Evolutionary conservation across 2,113 vertebrate genomes (phyloP), one percentile per base, ranked within the genome.

Genomic region (Pseudonaja textilis): DNA sequence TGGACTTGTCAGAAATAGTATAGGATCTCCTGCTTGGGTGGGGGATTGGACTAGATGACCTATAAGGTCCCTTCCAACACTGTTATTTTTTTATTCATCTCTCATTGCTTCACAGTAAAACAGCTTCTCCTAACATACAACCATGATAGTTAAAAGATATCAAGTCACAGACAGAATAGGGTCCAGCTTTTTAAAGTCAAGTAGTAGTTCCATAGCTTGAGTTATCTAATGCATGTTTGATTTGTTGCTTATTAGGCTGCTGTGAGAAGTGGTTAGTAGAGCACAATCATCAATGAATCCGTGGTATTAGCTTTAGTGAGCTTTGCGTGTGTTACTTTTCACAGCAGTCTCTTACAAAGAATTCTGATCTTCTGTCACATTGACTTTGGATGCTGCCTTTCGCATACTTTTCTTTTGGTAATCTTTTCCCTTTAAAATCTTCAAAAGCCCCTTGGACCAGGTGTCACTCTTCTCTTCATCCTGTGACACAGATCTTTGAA

Each of bases 391-490:
- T 92, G 94, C 39, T 97, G 98, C 97, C 93, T 97, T 96, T 97
- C 93, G 91, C 90, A 97, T 45, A 95, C 97, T 98, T 98, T 98
- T 99, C 98, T 98, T 99, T 98, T 97, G 97, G 91, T 98, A 97
- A 95, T 98, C 97, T 97, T 97, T 98, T 94, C 95, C 97, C 95
- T 98, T 98, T 97, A 99, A 97, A 96, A 97, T 98, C 98, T 98
- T 98, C 97, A 99, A 98, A 97, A 99, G 97, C 93, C 96, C 96
- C 95, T 96, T 97, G 92, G 98, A 95, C 97, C 98, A 99, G 93
- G 92, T 87, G 94, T 92, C 96, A 94, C 85, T 96, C 97, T 97
- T 98, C 95, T 97, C 94, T 95, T 98, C 98, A 96, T 91, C 97
- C 96, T 97, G 97, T 12, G 97, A 97, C 96, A 87, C 90, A 95